Evolutionary conservation across 2,888 invertebrate genomes (phyloP), one percentile per base, ranked within the genome.

Genomic region (Lamellibrachia columna): DNA sequence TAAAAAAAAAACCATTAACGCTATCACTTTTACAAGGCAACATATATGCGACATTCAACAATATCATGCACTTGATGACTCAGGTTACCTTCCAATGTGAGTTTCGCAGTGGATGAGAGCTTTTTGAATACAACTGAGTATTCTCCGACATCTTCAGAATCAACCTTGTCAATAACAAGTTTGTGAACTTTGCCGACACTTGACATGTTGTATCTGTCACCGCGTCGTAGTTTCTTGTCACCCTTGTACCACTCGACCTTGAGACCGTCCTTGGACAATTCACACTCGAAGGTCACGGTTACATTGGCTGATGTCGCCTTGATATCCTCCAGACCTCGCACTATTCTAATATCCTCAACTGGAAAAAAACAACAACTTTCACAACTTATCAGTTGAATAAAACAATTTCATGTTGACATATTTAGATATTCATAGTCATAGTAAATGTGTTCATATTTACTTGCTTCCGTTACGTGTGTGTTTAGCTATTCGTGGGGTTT

Each of bases 131-230:
- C 91, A 28, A 94, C 94, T 53, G 94, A 95, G 94, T 96, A 96
- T 93, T 95, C 94, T 28, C 95, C 96, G 55, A 94, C 94, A 93
- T 96, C 99, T 92, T 97, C 97, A 0, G 97, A 96, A 93, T 97
- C 97, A 90, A 98, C 97, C 94, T 98, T 98, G 95, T 98, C 98
- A 94, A 99, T 98, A 96, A 98, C 98, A 53, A 99, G 97, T 95
- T 98, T 98, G 96, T 99, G 99, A 93, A 94, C 93, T 55, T 92
- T 92, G 9, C 94, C 94, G n/a, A 93, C 93, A 40, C 60, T 92
- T n/a, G 55, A 52, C 53, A 94, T 92, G 90, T 94, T 93, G 90
- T 94, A 93, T 55, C 92, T 93, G 75, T 93, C 93, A 60, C 92
- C 93, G 15, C 93, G 91, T 15, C 92, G 92, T 8, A 94, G 53